A percentile compares a stretch with the other conserved stretches of the same genome.
Conservation (phyloP, 92 coral and sea anemone genomes). For the Bergia sp. region DNA sequence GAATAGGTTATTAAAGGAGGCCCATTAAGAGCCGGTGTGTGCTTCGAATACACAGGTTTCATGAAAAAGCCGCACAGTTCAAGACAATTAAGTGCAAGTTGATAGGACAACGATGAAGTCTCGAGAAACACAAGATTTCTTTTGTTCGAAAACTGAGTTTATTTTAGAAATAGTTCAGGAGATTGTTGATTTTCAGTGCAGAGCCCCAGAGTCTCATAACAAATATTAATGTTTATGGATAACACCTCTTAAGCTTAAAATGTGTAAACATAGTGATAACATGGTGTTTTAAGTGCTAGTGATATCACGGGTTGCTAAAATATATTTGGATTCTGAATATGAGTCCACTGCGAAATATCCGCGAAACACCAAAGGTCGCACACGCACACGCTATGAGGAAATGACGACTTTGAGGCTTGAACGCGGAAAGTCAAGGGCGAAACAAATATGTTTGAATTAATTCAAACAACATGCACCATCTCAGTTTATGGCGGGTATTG, state of each 20-base stretch:
- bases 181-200: not conserved
- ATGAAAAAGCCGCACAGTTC: not conserved
- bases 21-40: slow-evolving; percentile 2
- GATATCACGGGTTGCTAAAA: not conserved
- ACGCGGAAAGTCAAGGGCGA: slow-evolving; percentile 18
- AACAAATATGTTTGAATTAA: slow-evolving; percentile 28
- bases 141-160: not conserved
- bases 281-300: not conserved
- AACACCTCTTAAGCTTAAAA: slow-evolving; percentile 5
- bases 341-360: not conserved
- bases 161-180: not conserved
- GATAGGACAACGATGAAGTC: slow-evolving; percentile 21
- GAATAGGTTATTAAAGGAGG: not conserved
- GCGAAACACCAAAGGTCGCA: not conserved
- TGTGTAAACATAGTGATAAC: slow-evolving; percentile 32
- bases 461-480: not conserved
- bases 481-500: slow-evolving; percentile 24
- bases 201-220: not conserved
- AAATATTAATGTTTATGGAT: not conserved
- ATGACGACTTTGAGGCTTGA: slow-evolving; percentile 18
- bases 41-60: not conserved
- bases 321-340: not conserved
- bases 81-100: slow-evolving; percentile 17
- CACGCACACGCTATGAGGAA: slow-evolving; percentile 1
- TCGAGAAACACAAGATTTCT: not conserved